Percentiles rank a stretch among this genome's conserved stretches.
Conservation (phyloP, 1,140 invertebrate species). For the Oryctes rhinoceros region DNA sequence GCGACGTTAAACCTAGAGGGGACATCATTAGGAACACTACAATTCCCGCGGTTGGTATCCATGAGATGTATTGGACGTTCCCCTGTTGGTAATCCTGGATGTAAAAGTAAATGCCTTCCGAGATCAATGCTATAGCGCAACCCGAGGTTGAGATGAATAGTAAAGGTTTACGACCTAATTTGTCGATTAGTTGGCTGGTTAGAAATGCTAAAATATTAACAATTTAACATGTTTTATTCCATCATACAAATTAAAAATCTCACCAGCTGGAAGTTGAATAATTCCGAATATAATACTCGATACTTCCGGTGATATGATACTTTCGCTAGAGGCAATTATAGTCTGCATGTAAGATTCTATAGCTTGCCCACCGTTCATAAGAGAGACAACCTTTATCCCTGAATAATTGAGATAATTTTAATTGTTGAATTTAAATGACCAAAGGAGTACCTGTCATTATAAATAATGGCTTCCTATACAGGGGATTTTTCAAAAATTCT, state of each 20-base stretch:
- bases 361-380: slow-evolving; percentile 56
- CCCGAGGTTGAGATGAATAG: slow-evolving; percentile 68
- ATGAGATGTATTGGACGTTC: slow-evolving; percentile 61
- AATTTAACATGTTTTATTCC: background rate
- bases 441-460: slow-evolving; percentile 54
- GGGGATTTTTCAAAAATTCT: slow-evolving; percentile 29
- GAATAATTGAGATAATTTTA: slow-evolving; percentile 67
- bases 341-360: slow-evolving; percentile 76
- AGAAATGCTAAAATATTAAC: slow-evolving; percentile 64
- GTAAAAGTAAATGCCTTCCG: slow-evolving; percentile 69
- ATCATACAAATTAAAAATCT: background rate
- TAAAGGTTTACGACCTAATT: slow-evolving; percentile 73
- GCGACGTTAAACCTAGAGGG: slow-evolving; percentile 72
- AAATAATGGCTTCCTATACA: slow-evolving; percentile 29
- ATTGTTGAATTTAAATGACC: slow-evolving; percentile 62
- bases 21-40: slow-evolving; percentile 74
- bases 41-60: slow-evolving; percentile 71
- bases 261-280: slow-evolving; percentile 70
- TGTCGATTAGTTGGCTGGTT: slow-evolving; percentile 71
- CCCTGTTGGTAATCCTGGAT: slow-evolving; percentile 60
- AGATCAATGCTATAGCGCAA: slow-evolving; percentile 64
- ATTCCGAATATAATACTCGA: slow-evolving; percentile 70
- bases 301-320: slow-evolving; percentile 62
- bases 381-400: slow-evolving; percentile 63
- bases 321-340: slow-evolving; percentile 65